phyloP scores from a whole-genome alignment of 1,140 invertebrate genomes.

The Macrocentrus cingulum region DNA sequence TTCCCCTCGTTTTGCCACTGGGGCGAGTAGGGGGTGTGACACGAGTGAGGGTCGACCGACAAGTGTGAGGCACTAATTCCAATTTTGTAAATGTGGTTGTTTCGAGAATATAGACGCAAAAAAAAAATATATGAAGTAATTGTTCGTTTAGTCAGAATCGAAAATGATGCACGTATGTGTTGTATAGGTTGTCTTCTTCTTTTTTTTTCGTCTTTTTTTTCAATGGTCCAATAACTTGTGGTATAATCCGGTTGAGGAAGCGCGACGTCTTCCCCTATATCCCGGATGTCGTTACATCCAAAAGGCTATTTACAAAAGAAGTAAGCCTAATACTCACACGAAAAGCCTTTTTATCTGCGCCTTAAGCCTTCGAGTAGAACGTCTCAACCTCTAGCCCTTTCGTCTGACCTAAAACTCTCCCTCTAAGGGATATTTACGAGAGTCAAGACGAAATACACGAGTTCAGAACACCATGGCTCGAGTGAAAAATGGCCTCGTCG shows the following conservation, averaged over 20 bases:
- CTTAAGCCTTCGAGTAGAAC: constrained; percentile 27
- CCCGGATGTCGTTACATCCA: constrained; percentile 28
- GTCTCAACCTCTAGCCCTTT: constrained; percentile 34
- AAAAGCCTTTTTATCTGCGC: constrained; percentile 14
- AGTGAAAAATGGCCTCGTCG: constrained; percentile 35
- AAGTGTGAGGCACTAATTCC: background rate
- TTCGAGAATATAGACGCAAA: constrained; percentile 2
- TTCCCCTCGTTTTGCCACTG: background rate
- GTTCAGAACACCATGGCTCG: constrained; percentile 3
- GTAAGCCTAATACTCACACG: constrained; percentile 6
- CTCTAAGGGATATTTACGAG: constrained; percentile 30
- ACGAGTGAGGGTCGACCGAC: background rate
- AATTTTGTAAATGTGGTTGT: background rate
- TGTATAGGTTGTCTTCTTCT: background rate
- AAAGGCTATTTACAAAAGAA: constrained; percentile 32
- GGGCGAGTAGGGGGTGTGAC: background rate
- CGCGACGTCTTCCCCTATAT: constrained; percentile 3
- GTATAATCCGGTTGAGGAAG: constrained; percentile 13
- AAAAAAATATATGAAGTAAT: no score
- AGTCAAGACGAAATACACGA: background rate
- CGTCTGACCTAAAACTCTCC: constrained; percentile 16
- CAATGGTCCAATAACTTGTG: constrained; percentile 5
- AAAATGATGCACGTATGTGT: constrained; percentile 1
- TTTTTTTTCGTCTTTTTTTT: no score
- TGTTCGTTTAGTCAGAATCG: constrained; percentile 3